Evolutionary conservation across 2,113 vertebrate genomes (phyloP), one percentile per base, ranked within the genome.

Genomic region (Rana temporaria): DNA sequence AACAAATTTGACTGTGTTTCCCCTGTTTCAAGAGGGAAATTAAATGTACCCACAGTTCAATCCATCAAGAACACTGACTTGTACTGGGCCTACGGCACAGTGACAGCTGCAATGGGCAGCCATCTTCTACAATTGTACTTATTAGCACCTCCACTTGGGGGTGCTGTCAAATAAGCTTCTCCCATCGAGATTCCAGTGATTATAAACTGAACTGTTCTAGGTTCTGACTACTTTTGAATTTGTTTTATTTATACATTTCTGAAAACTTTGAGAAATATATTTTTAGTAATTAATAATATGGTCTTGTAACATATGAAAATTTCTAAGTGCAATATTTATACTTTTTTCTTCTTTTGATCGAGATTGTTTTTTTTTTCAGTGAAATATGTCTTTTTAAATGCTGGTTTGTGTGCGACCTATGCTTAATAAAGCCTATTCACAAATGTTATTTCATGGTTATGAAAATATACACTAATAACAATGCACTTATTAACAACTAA

Each of bases 301-400:
- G 86, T 84, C 89, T 89, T 76, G 81, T 88, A 88, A 93, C 87
- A 84, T 82, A 89, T 89, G 89, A 91, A 88, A 90, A 89, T 92
- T 91, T 86, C 83, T 90, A 93, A 90, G 94, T 97, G 94, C 95
- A 96, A 95, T 98, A 98, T 94, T 93, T 93, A 94, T 92, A 87
- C 86, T 89, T 87, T 90, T 85, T 86, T 88, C 87, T 84, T 87
- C 89, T 88, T 85, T 57, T 78, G 89, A 34, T 2, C 15, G 16
- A 48, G 17, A 60, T 48, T n/a, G n/a, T n/a, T 30, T 69, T 68
- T 75, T 66, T 69, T 69, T 68, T 0, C 87, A 83, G 55, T 82
- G 78, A 19, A 79, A 79, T 79, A 67, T 42, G 42, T 87, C 75
- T 91, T 88, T 88, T 87, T 30, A 88, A 78, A 79, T 73, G 80